Evolutionary conservation across 2,797 vertebrate species (phyloP).

Genomic region (Rhinoraja longicauda): DNA sequence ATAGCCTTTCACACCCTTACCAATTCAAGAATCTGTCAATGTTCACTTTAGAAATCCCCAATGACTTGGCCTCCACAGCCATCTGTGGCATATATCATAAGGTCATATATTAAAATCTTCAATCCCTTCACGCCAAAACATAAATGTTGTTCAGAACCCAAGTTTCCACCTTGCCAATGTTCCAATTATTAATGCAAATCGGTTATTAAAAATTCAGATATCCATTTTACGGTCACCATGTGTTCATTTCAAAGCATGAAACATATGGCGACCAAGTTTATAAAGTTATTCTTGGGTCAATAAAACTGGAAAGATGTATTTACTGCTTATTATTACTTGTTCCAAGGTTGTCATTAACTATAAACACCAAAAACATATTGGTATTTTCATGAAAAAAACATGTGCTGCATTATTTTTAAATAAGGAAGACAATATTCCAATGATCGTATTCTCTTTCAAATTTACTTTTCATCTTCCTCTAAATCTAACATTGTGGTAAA

Average conservation of each 20-base stretch:
- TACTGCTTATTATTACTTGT: neutral
- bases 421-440: neutral
- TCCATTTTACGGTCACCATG: neutral
- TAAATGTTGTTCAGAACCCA: neutral
- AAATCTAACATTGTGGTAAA: neutral
- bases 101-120: neutral
- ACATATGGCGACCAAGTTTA: neutral
- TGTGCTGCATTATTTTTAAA: neutral
- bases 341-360: neutral
- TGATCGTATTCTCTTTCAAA: neutral
- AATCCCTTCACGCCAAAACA: neutral
- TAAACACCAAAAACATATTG: neutral
- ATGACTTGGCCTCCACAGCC: no score
- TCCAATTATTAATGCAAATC: neutral
- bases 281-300: neutral
- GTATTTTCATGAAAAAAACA: neutral
- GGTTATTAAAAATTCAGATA: neutral
- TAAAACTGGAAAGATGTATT: neutral
- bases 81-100: no score
- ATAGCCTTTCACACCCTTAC: no score
- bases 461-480: neutral
- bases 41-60: no score
- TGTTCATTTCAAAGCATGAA: neutral
- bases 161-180: neutral
- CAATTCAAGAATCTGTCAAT: no score